These are phyloP conservation scores for Strigamia crassipes DNA, from an alignment of 2,888 invertebrate genomes.

Conservation along the genomic window DNA sequence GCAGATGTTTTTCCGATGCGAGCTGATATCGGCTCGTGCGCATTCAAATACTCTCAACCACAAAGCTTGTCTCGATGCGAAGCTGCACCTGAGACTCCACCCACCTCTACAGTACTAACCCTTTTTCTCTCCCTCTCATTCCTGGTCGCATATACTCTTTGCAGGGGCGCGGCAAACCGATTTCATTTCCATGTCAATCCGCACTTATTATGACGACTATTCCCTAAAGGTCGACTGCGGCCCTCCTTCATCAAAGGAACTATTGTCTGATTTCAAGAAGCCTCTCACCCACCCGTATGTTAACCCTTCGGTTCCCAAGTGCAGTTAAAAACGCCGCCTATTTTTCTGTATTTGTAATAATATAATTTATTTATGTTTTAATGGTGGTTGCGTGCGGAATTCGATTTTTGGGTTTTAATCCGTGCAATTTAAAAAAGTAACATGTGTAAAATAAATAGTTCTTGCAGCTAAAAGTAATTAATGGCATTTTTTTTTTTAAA, in stretches of 20 bases:
- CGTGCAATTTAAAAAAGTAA: too few species aligned
- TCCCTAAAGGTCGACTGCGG: neutral
- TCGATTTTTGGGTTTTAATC: too few species aligned
- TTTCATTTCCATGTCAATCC: slow-evolving; percentile 19
- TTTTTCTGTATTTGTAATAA: neutral
- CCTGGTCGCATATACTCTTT: neutral
- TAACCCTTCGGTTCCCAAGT: neutral
- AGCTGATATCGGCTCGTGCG: slow-evolving; percentile 17
- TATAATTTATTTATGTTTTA: too few species aligned
- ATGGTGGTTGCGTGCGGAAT: too few species aligned
- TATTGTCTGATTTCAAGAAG: slow-evolving; percentile 26
- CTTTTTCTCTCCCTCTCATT: neutral
- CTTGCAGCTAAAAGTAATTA: too few species aligned
- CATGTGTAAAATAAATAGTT: too few species aligned
- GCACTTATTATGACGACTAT: neutral
- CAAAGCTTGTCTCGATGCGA: slow-evolving; percentile 10
- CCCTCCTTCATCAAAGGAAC: slow-evolving; percentile 9
- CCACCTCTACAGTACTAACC: neutral
- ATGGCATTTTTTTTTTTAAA: too few species aligned
- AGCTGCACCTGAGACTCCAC: slow-evolving; percentile 26
- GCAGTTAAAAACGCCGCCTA: neutral
- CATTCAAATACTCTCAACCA: slow-evolving; percentile 1
- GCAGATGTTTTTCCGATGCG: slow-evolving; percentile 18
- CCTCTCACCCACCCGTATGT: neutral
- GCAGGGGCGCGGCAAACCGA: slow-evolving; percentile 1